These are phyloP conservation scores for Diadegma fenestrale DNA, from an alignment of 2,888 invertebrate species.

Conservation along the genomic window DNA sequence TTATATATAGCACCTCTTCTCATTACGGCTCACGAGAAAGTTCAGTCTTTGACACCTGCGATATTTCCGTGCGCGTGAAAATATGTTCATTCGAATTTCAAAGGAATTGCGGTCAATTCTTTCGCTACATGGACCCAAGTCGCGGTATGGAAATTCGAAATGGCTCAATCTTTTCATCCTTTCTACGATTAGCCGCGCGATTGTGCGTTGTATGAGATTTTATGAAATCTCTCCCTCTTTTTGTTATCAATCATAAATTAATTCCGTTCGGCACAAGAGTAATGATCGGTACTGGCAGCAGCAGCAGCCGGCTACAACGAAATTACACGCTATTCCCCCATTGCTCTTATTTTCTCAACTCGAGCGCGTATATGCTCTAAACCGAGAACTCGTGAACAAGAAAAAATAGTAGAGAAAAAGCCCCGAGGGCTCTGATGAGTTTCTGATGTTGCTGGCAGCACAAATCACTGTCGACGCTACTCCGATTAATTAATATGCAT, in stretches of 20 bases:
- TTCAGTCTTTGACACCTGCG: conserved; percentile 70
- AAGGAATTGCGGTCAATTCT: too few relatives aligned
- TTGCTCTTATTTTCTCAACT: conserved; percentile 52
- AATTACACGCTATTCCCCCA: conserved; percentile 69
- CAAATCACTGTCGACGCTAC: conserved; percentile 73
- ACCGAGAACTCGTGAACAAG: background rate
- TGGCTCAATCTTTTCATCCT: background rate
- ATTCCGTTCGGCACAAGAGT: conserved; percentile 49
- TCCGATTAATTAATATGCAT: conserved; percentile 69
- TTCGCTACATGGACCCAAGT: too few relatives aligned
- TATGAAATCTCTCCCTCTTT: conserved; percentile 23
- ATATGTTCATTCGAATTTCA: too few relatives aligned
- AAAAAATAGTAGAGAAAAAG: conserved; percentile 3
- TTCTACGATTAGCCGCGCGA: too few relatives aligned
- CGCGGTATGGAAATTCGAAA: background rate
- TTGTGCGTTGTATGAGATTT: too few relatives aligned
- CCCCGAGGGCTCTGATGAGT: conserved; percentile 70
- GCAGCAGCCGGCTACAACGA: conserved; percentile 63
- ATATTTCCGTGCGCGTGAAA: too few relatives aligned
- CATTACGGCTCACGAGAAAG: conserved; percentile 61
- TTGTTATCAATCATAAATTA: conserved; percentile 66
- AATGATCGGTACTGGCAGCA: background rate
- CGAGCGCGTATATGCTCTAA: background rate
- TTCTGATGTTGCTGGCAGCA: conserved; percentile 72
- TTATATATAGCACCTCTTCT: too few relatives aligned